Evolutionary conservation across 2,888 invertebrate genomes (phyloP).

Genomic region (Emesis russula): DNA sequence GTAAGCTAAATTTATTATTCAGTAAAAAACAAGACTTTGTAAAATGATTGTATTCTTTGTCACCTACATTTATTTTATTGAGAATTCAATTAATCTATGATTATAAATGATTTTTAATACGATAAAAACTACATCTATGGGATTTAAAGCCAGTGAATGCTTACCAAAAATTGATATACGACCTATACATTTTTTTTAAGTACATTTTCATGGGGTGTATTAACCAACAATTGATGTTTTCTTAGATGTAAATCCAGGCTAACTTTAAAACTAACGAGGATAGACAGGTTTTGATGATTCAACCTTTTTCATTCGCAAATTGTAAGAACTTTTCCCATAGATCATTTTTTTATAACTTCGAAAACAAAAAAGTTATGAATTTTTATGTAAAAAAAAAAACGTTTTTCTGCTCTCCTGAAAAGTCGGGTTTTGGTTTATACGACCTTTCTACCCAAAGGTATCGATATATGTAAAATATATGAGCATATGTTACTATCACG

Average conservation of each 20-base stretch:
- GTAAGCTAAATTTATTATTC: no score
- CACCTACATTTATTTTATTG: background rate
- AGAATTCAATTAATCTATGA: conserved; percentile 1
- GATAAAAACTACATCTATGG: conserved; percentile 1
- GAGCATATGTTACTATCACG: no score
- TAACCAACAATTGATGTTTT: conserved; percentile 10
- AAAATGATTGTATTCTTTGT: no score
- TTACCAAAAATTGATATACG: background rate
- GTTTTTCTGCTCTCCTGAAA: conserved; percentile 1
- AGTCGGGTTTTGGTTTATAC: background rate
- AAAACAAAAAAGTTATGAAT: background rate
- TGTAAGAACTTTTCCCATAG: background rate
- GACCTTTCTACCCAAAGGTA: background rate
- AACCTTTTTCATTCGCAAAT: background rate
- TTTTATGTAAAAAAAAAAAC: background rate
- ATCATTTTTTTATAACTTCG: conserved; percentile 1
- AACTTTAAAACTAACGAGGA: background rate
- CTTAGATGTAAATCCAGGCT: background rate
- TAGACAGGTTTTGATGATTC: conserved; percentile 1
- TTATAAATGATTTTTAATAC: background rate
- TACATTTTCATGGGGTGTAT: conserved; percentile 25
- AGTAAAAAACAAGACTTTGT: no score
- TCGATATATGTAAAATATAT: background rate
- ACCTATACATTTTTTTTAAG: background rate
- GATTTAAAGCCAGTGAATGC: background rate